Evolutionary conservation across 2,888 invertebrate genomes (phyloP).

Genomic region (Crepidodera aurea): DNA sequence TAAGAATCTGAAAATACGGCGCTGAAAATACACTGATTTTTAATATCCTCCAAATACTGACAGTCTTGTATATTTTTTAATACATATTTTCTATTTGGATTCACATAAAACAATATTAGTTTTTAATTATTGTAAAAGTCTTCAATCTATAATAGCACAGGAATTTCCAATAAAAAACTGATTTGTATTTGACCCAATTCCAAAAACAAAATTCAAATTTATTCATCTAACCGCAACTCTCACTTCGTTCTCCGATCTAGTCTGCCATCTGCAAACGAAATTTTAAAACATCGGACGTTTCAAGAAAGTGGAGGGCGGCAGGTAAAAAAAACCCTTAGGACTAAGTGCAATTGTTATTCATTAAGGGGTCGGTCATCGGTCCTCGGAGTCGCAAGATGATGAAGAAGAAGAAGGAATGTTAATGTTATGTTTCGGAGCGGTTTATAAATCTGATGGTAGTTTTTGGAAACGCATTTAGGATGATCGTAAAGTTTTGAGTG

Average conservation of each 20-base stretch:
- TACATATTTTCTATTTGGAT: no score
- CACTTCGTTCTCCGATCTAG: not conserved
- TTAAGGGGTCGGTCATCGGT: conserved; percentile 16
- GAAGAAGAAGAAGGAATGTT: conserved; percentile 22
- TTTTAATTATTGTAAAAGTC: no score
- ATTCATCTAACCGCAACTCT: not conserved
- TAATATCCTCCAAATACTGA: no score
- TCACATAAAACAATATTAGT: no score
- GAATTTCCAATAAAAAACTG: no score
- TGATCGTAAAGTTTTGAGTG: conserved; percentile 16
- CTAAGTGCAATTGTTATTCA: conserved; percentile 19
- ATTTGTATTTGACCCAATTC: conserved; percentile 1
- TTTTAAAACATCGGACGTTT: not conserved
- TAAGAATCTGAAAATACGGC: no score
- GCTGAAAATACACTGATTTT: no score
- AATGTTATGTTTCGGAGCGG: conserved; percentile 16
- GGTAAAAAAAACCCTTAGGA: conserved; percentile 25
- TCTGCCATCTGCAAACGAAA: conserved; percentile 19
- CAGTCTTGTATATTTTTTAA: no score
- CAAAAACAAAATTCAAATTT: not conserved
- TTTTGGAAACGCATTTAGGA: conserved; percentile 10
- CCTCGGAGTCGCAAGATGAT: conserved; percentile 4
- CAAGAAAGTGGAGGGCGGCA: conserved; percentile 5
- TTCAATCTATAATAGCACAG: no score
- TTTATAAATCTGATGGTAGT: conserved; percentile 12